Evolutionary conservation across 2,797 vertebrate genomes (phyloP), one percentile per base, ranked within the genome.

Genomic region (Glyptemys insculpta): DNA sequence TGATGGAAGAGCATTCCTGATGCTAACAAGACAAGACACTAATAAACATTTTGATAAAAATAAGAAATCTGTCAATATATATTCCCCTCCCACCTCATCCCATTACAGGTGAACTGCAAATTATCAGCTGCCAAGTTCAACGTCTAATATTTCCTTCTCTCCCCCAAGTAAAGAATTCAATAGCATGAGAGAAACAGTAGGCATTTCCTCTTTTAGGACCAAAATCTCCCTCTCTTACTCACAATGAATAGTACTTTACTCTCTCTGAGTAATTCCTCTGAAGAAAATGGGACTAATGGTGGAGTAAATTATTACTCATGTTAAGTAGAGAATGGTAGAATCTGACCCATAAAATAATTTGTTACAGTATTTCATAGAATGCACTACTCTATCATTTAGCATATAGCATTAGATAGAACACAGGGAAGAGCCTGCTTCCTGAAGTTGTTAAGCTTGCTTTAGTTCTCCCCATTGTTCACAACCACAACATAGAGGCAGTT

Each of bases 51-150:
- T 41, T 57, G 81, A 54, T 89, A 85, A 92, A 53, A 72, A 49
- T n/a, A 85, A 87, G 54, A 92, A 92, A 93, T 85, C 79, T 94
- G 92, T 90, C 93, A 86, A 5, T 81, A 68, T 44, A 72, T 78
- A 59, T 78, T 88, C 82, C 76, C 87, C 76, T 88, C 8, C 2
- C 81, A 91, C 53, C 59, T 81, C 72, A 52, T 91, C 34, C 90
- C 50, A 50, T 53, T 78, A 89, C 92, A 93, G 90, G 85, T 93
- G 88, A 93, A 85, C 52, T 85, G 81, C 72, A 92, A 93, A 81
- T 68, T 81, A 41, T 74, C 89, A 93, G 80, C 59, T 95, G 84
- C 74, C 84, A 90, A 83, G 80, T 86, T 90, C 76, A 78, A 65
- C 79, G 88, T 41, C 88, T 85, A 74, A 19, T 8, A 3, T 68